Evolutionary conservation across 1,140 invertebrate genomes (phyloP), one percentile per base, ranked within the genome.

Genomic region (Stegodyphus mimosarum): DNA sequence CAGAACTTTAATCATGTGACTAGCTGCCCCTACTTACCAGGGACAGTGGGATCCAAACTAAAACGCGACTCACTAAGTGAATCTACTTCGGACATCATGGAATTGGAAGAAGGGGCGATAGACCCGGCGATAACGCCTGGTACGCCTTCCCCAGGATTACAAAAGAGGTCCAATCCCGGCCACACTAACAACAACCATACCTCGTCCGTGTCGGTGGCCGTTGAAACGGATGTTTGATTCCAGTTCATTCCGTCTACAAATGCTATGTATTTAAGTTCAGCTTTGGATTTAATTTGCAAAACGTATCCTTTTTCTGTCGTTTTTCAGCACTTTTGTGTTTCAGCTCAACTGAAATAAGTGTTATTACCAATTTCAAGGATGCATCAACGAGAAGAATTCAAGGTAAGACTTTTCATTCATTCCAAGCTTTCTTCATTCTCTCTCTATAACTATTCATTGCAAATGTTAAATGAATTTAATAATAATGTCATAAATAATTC

Each of bases 1-100:
- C 96, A 97, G 92, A 98, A 98, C 92, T 97, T 97, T 93, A 97
- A 97, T 92, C 96, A 98, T 90, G 96, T 98, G 91, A 98, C 96
- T 90, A 97, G 95, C 92, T 98, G 96, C 92, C 96, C 96, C 88
- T 98, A 97, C 92, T 94, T 97, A 90, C 96, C 96, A 89, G 96
- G 96, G 90, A 95, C 95, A 90, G 93, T 96, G 92, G 95, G 95
- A 6, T 71, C 69, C 48, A 87, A 87, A 53, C 69, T 85, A 17
- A 84, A 85, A 63, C 52, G 81, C 7, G 87, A 87, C 52, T 87
- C 87, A 2, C 66, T 87, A 11, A 80, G 71, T 13, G 87, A 87
- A 17, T 87, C 87, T 49, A 75, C 64, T 11, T 87, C 87, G 5
- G 87, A 87, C 75, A 85, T 87, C 52, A 69, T 87, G 86, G 78